Evolutionary conservation across 2,888 invertebrate genomes (phyloP), one percentile per base, ranked within the genome.

Genomic region (Nebria brevicollis): DNA sequence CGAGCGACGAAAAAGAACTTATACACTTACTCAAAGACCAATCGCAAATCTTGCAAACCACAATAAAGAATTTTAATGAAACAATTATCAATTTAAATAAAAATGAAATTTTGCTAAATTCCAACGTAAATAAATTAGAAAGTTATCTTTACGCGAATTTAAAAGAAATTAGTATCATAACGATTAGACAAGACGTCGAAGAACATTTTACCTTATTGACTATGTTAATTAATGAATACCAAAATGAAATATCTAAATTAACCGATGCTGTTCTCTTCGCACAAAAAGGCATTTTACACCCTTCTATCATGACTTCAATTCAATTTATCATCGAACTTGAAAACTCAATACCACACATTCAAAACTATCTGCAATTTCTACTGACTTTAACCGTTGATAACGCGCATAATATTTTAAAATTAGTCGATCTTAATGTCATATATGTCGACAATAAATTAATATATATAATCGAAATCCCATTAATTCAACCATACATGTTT

Each of bases 401-500:
- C 20, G 20, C 20, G 20, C 20, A 72, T 77, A 70, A 20, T 15
- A 13, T 77, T 5, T 70, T 72, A 41, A 77, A 77, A 42, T 43
- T 77, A 72, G n/a, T 77, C 8, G 25, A 77, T 20, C 41, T 72
- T 70, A 72, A 77, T 70, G 77, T 77, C 34, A 70, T 43, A n/a
- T 77, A 77, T 72, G 70, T 77, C 15, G 77, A 77, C 70, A 70
- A 34, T 3, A 77, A 77, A 72, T 54, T 77, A 72, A 72, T 77
- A 7, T 70, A 72, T 70, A 77, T 77, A 43, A 77, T 77, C 25
- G 77, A 77, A 70, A 72, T 77, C 6, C 77, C 72, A 26, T 77
- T 72, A 70, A 70, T 77, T 20, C 77, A 77, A 70, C 70, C 25
- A 43, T 74, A 41, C n/a, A 74, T 43, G 1, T 43, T 74, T 15